Base-by-base conservation (phyloP, 2,113 vertebrate genomes). In the Theristicus caerulescens region DNA sequence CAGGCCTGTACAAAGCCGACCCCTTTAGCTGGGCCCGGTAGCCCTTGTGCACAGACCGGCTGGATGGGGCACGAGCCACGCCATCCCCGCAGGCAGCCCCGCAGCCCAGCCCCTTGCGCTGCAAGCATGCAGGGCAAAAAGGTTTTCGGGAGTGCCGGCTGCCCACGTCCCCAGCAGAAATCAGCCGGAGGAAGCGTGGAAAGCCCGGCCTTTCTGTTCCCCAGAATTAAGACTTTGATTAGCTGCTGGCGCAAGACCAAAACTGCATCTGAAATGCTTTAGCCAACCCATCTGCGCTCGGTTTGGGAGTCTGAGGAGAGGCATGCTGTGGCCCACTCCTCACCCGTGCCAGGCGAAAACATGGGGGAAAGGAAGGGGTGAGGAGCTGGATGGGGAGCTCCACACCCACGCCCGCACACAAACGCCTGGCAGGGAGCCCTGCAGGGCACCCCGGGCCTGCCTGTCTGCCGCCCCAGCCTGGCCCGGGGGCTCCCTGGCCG, bases 151-250 rank as follows among this genome's bases (percentile, higher is more conserved):
- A 55, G 65, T 6, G 51, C 71, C 3, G 42, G 44, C 78, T 7
- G 0, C 24, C 69, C 64, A 11, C 54, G 36, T 64, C 77, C 34
- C 57, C 1, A 4, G 55, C 80, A 90, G 76, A 86, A 93, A 61
- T 57, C 94, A 88, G 88, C 57, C 78, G 2, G 81, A 92, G 81
- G 78, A 79, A 87, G 65, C 84, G 84, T 86, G 90, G 86, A 86
- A 93, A 93, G 83, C 88, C 76, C 1, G 0, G 71, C 72, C 79
- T 79, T 94, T 95, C 89, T 69, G 82, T 94, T 94, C 84, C 92
- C 77, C 81, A 95, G 82, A 94, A 96, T 95, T 92, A 89, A 94
- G 97, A 95, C 93, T 93, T 82, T 87, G 95, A 96, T 95, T 96
- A 96, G 96, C 88, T 94, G 65, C 82, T 97, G 95, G 97, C 92